Percentiles rank a stretch among this genome's conserved stretches.
Conservation (phyloP, 2,113 vertebrate genomes). For the Meriones unguiculatus region DNA sequence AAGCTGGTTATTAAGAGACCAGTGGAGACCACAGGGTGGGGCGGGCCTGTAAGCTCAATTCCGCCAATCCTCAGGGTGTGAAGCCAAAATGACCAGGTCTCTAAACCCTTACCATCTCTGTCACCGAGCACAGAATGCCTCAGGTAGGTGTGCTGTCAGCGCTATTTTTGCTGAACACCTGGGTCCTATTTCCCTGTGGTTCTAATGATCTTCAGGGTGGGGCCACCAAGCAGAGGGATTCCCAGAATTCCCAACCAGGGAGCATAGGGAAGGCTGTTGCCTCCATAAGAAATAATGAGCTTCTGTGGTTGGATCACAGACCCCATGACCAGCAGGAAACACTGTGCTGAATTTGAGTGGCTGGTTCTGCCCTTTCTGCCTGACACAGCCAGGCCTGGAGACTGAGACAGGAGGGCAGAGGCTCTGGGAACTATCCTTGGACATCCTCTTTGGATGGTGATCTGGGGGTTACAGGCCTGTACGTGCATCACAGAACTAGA, state of each 20-base stretch:
- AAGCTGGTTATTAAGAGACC: neutral
- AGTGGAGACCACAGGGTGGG: neutral
- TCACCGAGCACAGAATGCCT: neutral
- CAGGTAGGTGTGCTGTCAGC: fast-evolving
- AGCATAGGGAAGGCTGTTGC: fast-evolving
- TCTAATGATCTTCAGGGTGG: neutral
- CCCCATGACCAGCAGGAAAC: neutral
- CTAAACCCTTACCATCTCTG: neutral
- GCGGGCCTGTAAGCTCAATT: neutral
- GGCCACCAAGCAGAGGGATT: neutral
- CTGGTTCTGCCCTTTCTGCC: neutral
- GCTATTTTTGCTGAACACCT: neutral
- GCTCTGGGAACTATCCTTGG: neutral
- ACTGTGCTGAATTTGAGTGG: neutral
- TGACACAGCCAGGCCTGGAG: neutral
- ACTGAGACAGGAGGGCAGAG: neutral
- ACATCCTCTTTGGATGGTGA: neutral
- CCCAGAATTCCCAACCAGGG: neutral
- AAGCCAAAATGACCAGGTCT: neutral
- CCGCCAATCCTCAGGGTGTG: neutral
- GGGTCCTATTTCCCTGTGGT: neutral
- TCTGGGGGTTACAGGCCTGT: neutral
- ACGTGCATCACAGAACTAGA: neutral
- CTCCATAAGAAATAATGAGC: neutral
- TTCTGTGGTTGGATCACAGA: neutral